A percentile compares a stretch with the other conserved stretches of the same genome.
phyloP scores from a whole-genome alignment of 92 coral and sea anemone genomes.

The Meandrina meandrites region DNA sequence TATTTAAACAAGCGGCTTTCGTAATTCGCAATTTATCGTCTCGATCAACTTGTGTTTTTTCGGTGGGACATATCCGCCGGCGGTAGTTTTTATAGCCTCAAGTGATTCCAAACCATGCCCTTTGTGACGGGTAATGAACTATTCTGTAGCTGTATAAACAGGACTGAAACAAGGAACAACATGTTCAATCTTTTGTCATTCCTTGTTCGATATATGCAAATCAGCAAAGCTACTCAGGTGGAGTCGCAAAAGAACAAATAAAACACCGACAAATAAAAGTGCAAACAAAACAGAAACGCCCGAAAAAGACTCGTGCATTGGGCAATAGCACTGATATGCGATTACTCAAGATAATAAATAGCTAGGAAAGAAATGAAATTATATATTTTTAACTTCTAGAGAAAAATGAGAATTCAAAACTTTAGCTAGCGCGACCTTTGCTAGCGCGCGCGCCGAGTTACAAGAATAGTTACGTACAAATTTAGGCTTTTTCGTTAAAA shows the following conservation, averaged over 20 bases:
- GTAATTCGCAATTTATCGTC: background rate
- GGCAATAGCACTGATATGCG: background rate
- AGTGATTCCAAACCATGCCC: slow-evolving; percentile 1
- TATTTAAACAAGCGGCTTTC: background rate
- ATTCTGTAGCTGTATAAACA: slow-evolving; percentile 3
- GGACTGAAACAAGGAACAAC: slow-evolving; percentile 7
- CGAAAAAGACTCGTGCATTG: background rate
- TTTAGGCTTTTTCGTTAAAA: background rate
- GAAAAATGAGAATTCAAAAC: background rate
- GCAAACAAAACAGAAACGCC: background rate
- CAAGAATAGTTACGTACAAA: background rate
- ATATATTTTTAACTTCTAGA: background rate
- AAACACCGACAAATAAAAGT: background rate
- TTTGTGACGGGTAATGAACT: slow-evolving; percentile 19
- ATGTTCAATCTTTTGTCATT: slow-evolving; percentile 26
- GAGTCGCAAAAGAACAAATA: slow-evolving; percentile 27
- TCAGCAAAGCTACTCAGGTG: slow-evolving; percentile 29
- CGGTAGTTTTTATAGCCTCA: slow-evolving; percentile 16
- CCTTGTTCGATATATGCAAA: slow-evolving; percentile 27
- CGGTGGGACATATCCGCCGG: slow-evolving; percentile 1
- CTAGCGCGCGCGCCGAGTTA: background rate
- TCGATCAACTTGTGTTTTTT: slow-evolving; percentile 6
- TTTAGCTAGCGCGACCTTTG: background rate
- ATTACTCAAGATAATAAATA: background rate
- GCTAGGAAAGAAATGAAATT: background rate